Evolutionary conservation across 64 coral and sea anemone genomes (phyloP).

Genomic region (Trachythela sp.): DNA sequence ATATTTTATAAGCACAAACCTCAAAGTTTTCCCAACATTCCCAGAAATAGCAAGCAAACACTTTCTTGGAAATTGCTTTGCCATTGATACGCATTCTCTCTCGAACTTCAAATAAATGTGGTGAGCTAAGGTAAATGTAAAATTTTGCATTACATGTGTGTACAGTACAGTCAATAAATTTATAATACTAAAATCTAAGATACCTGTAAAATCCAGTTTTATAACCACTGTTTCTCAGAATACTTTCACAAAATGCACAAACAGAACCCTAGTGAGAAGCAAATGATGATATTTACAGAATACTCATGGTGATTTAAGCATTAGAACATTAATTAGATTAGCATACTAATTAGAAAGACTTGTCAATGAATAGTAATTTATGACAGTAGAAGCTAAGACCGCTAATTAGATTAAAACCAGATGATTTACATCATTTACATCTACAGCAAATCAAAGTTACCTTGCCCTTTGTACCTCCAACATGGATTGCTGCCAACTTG

Average conservation of each 20-base stretch:
- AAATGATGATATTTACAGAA: too few species aligned
- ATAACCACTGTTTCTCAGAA: neutral
- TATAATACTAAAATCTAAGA: neutral
- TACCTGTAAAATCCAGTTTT: slow-evolving; percentile 22
- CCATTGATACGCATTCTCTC: neutral
- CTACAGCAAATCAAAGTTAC: neutral
- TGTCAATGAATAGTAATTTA: neutral
- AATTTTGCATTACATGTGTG: neutral
- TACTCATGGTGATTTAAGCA: too few species aligned
- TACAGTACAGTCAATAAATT: neutral
- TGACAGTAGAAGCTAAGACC: too few species aligned
- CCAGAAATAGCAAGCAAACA: neutral
- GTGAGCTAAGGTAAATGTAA: neutral
- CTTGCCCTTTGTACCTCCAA: slow-evolving; percentile 13
- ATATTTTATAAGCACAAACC: too few species aligned
- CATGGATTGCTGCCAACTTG: neutral
- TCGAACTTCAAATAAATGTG: neutral
- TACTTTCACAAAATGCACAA: slow-evolving; percentile 22
- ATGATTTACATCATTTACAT: too few species aligned
- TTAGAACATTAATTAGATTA: too few species aligned
- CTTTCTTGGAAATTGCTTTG: neutral
- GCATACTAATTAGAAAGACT: neutral
- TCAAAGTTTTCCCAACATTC: slow-evolving; percentile 4
- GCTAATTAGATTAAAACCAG: too few species aligned
- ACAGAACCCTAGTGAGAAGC: neutral